Evolutionary conservation across 2,113 vertebrate genomes (phyloP), one percentile per base, ranked within the genome.

Genomic region (Salvelinus fontinalis): DNA sequence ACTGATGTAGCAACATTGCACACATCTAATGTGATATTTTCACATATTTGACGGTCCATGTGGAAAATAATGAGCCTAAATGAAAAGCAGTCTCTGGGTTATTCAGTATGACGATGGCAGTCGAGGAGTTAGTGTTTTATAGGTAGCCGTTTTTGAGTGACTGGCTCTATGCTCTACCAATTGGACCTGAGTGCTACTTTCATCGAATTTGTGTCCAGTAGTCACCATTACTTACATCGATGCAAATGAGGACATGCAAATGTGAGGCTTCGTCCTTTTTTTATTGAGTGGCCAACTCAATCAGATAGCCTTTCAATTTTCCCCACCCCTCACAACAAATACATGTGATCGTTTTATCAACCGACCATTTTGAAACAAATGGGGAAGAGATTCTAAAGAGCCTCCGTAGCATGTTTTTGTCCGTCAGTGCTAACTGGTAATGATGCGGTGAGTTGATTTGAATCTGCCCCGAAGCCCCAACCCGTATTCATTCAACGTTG

Each of bases 381-480:
- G 29, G 71, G 73, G 1, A 1, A 27, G 16, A 0, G 14, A 67
- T 26, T 11, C 51, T 13, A 59, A 2, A 22, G 24, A 54, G 11
- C 51, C 13, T 48, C 4, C 14, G 2, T 24, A 54, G 64, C 16
- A 39, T 44, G 16, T 12, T 68, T 75, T 22, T 74, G 22, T 44
- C 22, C 24, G 71, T 83, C 67, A 39, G 26, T 73, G 67, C 54
- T 78, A 80, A 79, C 74, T 79, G 71, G 76, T 71, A 34, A 29
- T 60, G 39, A 81, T 79, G 70, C 60, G 64, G 9, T 13, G 48
- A 65, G 71, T 31, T 75, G 85, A 83, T 83, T 83, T 86, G 75
- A 87, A 79, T 86, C 76, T 79, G 27, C 73, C 18, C 29, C 74
- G 70, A 81, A 81, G 83, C 16, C 67, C 74, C 14, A 80, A 86